These are phyloP conservation scores for Naja naja DNA, from an alignment of 2,113 vertebrate genomes.

Conservation along the genomic window DNA sequence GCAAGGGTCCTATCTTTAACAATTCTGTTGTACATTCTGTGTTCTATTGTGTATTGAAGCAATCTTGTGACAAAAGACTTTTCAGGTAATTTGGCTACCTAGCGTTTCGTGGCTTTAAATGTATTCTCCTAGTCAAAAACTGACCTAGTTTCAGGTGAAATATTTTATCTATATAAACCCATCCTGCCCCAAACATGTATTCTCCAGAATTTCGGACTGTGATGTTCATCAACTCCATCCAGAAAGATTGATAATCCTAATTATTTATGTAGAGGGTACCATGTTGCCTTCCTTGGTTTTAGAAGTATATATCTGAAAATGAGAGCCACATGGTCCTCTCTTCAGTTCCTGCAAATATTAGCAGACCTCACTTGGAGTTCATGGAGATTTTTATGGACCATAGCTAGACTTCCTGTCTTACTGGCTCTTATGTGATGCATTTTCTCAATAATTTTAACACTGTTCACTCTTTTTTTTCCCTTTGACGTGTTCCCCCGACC, in stretches of 20 bases:
- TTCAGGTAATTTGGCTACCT: not conserved
- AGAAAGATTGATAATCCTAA: not conserved
- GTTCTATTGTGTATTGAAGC: not conserved
- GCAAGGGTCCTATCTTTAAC: not conserved
- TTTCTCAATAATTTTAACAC: slow-evolving; percentile 56
- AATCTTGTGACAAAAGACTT: not conserved
- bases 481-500: slow-evolving; percentile 26
- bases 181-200: not conserved
- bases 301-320: not conserved
- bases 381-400: slow-evolving; percentile 33
- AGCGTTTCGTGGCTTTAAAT: too few relatives aligned
- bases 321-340: slow-evolving; percentile 1
- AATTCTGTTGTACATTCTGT: not conserved
- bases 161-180: not conserved
- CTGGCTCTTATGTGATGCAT: slow-evolving; percentile 35
- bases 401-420: slow-evolving; percentile 30
- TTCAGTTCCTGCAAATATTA: slow-evolving; percentile 34
- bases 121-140: not conserved
- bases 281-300: not conserved
- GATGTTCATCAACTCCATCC: not conserved
- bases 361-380: slow-evolving; percentile 26
- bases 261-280: not conserved
- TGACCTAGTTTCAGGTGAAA: not conserved
- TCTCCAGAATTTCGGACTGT: not conserved
- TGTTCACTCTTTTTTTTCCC: slow-evolving; percentile 50